A percentile compares a stretch with the other conserved stretches of the same genome.
Conservation (phyloP, 2,113 vertebrate genomes). For the Mirza zaza region DNA sequence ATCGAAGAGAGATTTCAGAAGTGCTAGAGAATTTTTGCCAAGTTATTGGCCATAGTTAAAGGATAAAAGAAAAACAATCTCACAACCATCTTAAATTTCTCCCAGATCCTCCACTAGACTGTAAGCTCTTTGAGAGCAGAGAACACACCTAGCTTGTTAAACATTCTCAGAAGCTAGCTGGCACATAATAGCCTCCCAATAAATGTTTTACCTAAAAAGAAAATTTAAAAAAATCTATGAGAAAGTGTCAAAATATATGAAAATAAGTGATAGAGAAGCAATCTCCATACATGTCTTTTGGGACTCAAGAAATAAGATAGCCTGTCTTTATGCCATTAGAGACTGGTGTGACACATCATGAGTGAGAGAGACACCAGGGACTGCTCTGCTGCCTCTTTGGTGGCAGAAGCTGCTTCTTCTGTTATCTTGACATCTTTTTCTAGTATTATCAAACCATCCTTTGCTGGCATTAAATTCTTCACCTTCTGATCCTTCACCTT, state of each 20-base stretch:
- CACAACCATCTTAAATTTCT: too few relatives aligned
- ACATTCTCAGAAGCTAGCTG: too few relatives aligned
- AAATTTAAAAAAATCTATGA: neutral
- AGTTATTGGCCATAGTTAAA: too few relatives aligned
- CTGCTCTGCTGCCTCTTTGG: neutral
- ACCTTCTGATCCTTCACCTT: neutral
- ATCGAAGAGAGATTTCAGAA: too few relatives aligned
- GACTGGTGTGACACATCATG: neutral
- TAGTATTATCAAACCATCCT: neutral
- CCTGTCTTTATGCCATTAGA: neutral
- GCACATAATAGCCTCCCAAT: too few relatives aligned
- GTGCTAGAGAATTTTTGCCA: too few relatives aligned
- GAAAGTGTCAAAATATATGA: slow-evolving; percentile 53
- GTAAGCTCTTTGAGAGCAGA: too few relatives aligned
- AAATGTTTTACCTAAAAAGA: too few relatives aligned
- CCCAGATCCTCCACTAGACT: too few relatives aligned
- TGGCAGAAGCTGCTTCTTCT: neutral
- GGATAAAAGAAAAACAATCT: too few relatives aligned
- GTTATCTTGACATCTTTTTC: neutral
- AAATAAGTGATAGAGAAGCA: neutral
- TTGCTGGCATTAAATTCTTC: neutral
- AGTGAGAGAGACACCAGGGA: neutral
- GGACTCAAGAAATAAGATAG: slow-evolving; percentile 1
- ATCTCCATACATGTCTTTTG: accelerated
- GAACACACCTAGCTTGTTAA: too few relatives aligned